Evolutionary conservation across 2,888 invertebrate genomes (phyloP), one percentile per base, ranked within the genome.

Genomic region (Thysanoteuthis rhombus): DNA sequence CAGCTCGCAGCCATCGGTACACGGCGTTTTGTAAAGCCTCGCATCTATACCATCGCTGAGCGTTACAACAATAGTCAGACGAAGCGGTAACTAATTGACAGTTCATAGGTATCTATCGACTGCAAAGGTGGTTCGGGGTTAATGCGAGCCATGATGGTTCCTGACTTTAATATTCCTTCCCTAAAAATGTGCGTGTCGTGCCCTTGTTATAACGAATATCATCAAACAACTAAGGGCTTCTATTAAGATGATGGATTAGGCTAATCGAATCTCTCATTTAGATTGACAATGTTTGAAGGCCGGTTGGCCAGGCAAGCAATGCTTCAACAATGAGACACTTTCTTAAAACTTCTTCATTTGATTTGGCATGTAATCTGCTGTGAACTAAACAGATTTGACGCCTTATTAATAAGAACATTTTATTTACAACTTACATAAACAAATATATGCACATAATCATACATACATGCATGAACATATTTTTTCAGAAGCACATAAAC

Each of bases 51-150:
- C 75, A n/a, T n/a, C 75, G n/a, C n/a, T 75, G 75, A n/a, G n/a
- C n/a, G 75, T n/a, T 75, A 75, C n/a, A 75, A 75, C 75, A 75
- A 75, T 75, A 75, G n/a, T 75, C 75, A 75, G n/a, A 75, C 75
- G 75, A 75, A 75, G 75, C n/a, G 75, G 75, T 75, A 75, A 75
- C 75, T 75, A 75, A 75, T 75, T 75, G 75, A 75, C 75, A 75
- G 75, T 75, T 75, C 75, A 75, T 75, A 75, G 75, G 75, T n/a
- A 75, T n/a, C 75, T 75, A n/a, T 75, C 75, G n/a, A n/a, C n/a
- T 16, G 75, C 75, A n/a, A 75, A 75, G 75, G 75, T 75, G 75
- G n/a, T 75, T 75, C n/a, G 75, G n/a, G 75, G 75, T 75, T 75
- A 75, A 75, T 75, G 75, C 75, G 75, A 75, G 75, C 75, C 75